These are phyloP conservation scores for Caerostris extrusa DNA, from an alignment of 1,140 invertebrate species.

Conservation along the genomic window DNA sequence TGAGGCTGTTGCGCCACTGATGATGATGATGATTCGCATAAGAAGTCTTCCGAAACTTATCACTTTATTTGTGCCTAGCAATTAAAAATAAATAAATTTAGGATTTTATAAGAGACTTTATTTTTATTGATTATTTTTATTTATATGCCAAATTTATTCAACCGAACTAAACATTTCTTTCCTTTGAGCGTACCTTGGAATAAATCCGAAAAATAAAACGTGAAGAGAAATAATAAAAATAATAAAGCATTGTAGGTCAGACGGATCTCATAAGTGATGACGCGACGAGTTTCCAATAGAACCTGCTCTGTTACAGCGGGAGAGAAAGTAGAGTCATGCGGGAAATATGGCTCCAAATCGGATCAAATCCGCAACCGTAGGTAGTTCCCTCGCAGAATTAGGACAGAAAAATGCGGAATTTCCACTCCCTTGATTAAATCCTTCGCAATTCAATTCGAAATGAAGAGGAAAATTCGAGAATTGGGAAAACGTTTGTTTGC, in stretches of 20 bases:
- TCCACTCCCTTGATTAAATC: not conserved
- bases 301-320: not conserved
- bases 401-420: not conserved
- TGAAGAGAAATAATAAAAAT: not conserved
- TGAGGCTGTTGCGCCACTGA: too few species aligned
- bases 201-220: not conserved
- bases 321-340: slow-evolving; percentile 26
- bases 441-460: not conserved
- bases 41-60: too few species aligned
- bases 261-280: slow-evolving; percentile 15
- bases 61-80: too few species aligned
- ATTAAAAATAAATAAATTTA: too few species aligned
- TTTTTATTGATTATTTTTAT: too few species aligned
- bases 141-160: too few species aligned
- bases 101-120: too few species aligned
- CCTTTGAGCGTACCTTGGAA: too few species aligned
- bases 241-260: slow-evolving; percentile 15
- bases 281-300: not conserved
- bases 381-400: slow-evolving; percentile 2
- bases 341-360: not conserved
- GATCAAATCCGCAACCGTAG: slow-evolving; percentile 57
- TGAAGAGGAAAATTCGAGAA: not conserved
- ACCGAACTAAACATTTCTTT: too few species aligned
- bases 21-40: too few species aligned
- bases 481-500: not conserved